Evolutionary conservation across 1,140 invertebrate species (phyloP).

Genomic region (Drosophila subpulchrella): DNA sequence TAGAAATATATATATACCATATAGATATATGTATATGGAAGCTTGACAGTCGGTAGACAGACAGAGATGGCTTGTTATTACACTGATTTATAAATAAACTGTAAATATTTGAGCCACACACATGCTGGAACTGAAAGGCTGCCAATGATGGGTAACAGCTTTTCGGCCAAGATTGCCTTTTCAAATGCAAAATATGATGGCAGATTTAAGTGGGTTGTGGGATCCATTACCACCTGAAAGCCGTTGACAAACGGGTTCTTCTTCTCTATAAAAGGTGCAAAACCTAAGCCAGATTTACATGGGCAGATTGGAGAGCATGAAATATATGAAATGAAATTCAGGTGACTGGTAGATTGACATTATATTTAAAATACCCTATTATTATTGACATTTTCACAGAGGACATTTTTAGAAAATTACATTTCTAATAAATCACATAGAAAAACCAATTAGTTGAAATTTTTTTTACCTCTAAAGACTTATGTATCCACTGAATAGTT

Average conservation of each 20-base stretch:
- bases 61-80: constrained; percentile 76
- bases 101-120: constrained; percentile 72
- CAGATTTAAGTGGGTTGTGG: constrained; percentile 1
- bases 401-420: too few relatives aligned
- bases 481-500: too few relatives aligned
- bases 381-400: not conserved
- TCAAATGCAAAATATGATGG: constrained; percentile 36
- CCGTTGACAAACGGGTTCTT: not conserved
- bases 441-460: not conserved
- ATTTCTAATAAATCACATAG: too few relatives aligned
- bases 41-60: constrained; percentile 59
- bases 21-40: constrained; percentile 7
- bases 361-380: not conserved
- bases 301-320: not conserved
- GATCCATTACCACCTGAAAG: constrained; percentile 9
- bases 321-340: constrained; percentile 3
- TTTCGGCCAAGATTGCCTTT: constrained; percentile 19
- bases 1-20: not conserved
- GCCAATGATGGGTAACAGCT: constrained; percentile 33
- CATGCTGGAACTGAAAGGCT: constrained; percentile 37
- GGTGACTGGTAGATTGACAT: not conserved
- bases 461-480: not conserved
- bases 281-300: not conserved
- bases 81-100: constrained; percentile 82
- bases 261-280: not conserved